phyloP scores from a whole-genome alignment of 2,797 vertebrate genomes.

The Microtus obscurus region DNA sequence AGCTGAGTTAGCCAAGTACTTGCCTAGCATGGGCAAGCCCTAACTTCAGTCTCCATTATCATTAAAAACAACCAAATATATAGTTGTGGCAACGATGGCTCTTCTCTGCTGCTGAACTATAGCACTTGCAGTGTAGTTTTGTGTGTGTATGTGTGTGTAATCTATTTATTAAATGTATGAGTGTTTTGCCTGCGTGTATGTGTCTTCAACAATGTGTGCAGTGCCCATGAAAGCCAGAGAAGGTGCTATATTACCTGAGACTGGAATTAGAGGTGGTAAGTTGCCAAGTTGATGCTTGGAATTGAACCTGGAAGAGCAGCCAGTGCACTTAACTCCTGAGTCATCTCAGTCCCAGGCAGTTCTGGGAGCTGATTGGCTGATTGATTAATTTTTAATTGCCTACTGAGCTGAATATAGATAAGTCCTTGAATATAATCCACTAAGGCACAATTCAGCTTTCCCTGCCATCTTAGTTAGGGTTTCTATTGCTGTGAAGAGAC shows the following conservation, averaged over 20 bases:
- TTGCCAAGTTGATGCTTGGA: not conserved
- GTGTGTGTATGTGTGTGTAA: not conserved
- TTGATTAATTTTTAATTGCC: not conserved
- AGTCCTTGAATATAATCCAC: not conserved
- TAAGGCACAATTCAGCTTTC: not conserved
- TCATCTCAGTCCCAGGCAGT: not conserved
- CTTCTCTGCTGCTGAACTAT: not conserved
- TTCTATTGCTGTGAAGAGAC: too few species aligned
- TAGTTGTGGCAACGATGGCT: not conserved
- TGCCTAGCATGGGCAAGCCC: not conserved
- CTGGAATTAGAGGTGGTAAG: too few species aligned
- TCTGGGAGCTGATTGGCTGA: not conserved
- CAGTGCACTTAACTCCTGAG: not conserved
- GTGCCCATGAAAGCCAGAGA: too few species aligned
- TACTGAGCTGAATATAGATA: not conserved
- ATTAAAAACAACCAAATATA: not conserved
- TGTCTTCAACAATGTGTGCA: too few species aligned
- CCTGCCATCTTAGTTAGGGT: not conserved
- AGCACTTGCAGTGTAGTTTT: not conserved
- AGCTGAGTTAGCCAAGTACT: not conserved
- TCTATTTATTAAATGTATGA: not conserved
- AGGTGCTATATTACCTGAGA: too few species aligned
- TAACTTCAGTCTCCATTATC: not conserved
- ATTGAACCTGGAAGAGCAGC: not conserved
- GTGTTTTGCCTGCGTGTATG: not conserved